Base-by-base conservation (phyloP, 2,888 invertebrate species). In the Tenthredo scrophulariae region DNA sequence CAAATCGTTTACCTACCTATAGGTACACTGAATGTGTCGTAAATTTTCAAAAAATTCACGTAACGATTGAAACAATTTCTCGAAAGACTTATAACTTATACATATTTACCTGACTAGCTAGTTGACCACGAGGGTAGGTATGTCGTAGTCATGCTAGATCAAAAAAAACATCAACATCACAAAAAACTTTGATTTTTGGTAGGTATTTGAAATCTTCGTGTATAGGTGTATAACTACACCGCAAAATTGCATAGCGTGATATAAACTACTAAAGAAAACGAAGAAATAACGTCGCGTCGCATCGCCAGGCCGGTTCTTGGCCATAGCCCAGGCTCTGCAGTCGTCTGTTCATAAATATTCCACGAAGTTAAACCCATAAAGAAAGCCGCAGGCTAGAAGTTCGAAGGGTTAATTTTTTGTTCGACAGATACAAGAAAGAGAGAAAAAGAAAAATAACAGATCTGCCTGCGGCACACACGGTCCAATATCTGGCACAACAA, bases 281-380 rank as follows among this genome's bases (percentile, higher is more conserved):
- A 33, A n/a, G 15, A 74, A 43, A n/a, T n/a, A 74, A 22, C 29
- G 43, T 43, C n/a, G 33, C 77, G 33, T 67, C 33, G 40, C 15
- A 50, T 29, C 72, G 80, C 77, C 72, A 15, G 65, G 84, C 72
- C 86, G 84, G 88, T 33, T 29, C 29, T 26, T 62, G 62, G 62
- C 62, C 22, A 22, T 7, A 67, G 18, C 13, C 33, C 18, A 86
- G 87, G 87, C 86, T 87, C 89, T 86, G 85, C 88, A 87, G 89
- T 89, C 91, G 89, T 91, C 90, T 13, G 70, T 67, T 91, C 93
- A 90, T 93, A 93, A 93, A 93, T 93, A 92, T 92, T 92, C 91
- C 87, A 84, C 87, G 88, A 87, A 90, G 91, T 89, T 90, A 91
- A 90, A 89, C 88, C 89, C 91, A 91, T 93, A 92, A 92, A 92